Evolutionary conservation across 2,888 invertebrate species (phyloP), one percentile per base, ranked within the genome.

Genomic region (Pseudococcus viburni): DNA sequence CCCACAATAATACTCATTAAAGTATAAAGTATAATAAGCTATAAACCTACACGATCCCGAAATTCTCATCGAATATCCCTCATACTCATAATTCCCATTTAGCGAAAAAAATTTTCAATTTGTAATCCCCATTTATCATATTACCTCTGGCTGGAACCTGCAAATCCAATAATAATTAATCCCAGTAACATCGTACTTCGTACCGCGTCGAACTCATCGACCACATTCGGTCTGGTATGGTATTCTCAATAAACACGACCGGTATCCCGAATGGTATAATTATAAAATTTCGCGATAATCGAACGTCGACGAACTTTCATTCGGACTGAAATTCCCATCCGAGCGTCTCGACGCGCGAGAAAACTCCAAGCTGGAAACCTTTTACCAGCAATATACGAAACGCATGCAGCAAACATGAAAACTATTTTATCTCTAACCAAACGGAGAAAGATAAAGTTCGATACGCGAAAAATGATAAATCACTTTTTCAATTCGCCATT

Each of bases 401-500:
- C 22, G 59, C 9, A 33, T 33, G 59, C 6, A 64, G 33, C 11
- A 33, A 73, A 73, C 68, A 73, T 33, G 68, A 73, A 73, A 73
- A 73, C 68, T 73, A 73, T 73, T 73, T 73, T 73, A 73, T 73
- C 68, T 73, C 12, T 33, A 73, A 73, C 68, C 68, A 33, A 73
- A 73, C 26, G 22, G 12, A 26, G 26, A 15, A 64, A 73, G 68
- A 73, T 73, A 33, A 73, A 73, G 68, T 73, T 73, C 68, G 68
- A 73, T 73, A 73, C 33, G 68, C 68, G 33, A 73, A 73, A 73
- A 26, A 73, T 73, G 68, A 73, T 73, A 73, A 73, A 73, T 73
- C 68, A 73, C 68, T 73, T 73, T 73, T 73, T 73, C 68, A 73
- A 73, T 73, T 73, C 68, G 68, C 68, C 68, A 33, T 73, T 73